Evolutionary conservation across 92 coral and sea anemone genomes (phyloP), one percentile per base, ranked within the genome.

Genomic region (Porites evermanni): DNA sequence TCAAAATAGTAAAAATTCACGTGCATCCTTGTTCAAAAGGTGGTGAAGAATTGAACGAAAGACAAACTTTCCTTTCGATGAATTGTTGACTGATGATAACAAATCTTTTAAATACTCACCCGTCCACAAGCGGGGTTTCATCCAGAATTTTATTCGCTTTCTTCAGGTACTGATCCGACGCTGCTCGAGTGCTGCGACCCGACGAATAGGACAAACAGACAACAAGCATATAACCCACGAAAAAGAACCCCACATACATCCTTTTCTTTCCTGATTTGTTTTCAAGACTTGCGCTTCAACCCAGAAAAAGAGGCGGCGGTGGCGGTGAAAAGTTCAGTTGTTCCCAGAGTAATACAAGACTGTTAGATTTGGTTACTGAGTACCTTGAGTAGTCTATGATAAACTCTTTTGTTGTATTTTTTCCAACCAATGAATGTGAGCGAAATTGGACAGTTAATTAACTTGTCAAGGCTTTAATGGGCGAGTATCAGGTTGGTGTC

Each of bases 61-160:
- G 47, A 38, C 47, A 38, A 38, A 38, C 5, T 38, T 4, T 38
- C 6, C 6, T 38, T 38, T 38, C 47, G 47, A 38, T 4, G 47
- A 38, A 38, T 38, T 38, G 5, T 6, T 38, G 47, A 38, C 47
- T 3, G 47, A 38, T 38, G 4, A 38, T 38, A 38, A 4, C 61
- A 8, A 56, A 56, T 56, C 17, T 56, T 7, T 56, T 38, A 38
- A 38, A 38, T 38, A 56, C 87, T 81, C 54, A 94, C 98, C 98
- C 98, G 23, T 94, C 98, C 0, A 94, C 87, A 1, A 94, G 77
- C 10, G 98, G 98, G 6, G 95, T 93, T 26, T 90, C 92, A 13
- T 87, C 87, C 60, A 94, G 58, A 5, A 89, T 21, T 54, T 73
- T 13, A 32, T 72, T 61, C 38, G 85, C 89, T 14, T 70, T 78